Evolutionary conservation across 2,888 invertebrate genomes (phyloP), one percentile per base, ranked within the genome.

Genomic region (Creontiades dilutus): DNA sequence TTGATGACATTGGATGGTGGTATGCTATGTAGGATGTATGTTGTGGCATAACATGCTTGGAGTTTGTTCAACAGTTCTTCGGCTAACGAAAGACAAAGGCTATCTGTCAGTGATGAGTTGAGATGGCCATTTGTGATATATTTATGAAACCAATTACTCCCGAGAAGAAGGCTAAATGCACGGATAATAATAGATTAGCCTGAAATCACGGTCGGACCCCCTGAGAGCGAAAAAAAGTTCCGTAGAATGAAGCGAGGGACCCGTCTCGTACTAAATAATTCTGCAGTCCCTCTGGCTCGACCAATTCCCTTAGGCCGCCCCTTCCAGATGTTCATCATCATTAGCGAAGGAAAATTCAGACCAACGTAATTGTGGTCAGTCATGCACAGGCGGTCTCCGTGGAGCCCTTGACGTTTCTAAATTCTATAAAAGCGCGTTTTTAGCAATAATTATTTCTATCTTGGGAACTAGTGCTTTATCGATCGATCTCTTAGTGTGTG

Each of bases 271-370:
- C 68, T 68, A 19, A 68, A 68, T 68, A 68, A 68, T 68, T 68
- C 23, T 23, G 68, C 68, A 68, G 23, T 2, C 68, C 68, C 68
- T 23, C 23, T 11, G 0, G 11, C 68, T 23, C 68, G 23, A 23
- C 23, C 68, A 68, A 68, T 68, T 23, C 23, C 68, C 68, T 68
- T 7, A 68, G 68, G 23, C 68, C 27, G 19, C 16, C 52, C 52
- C 52, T 11, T 23, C 23, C 68, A 68, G 68, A 68, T 23, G 68
- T 68, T 23, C 68, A 23, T 68, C 68, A 68, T 68, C 68, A 23
- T 68, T 19, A 61, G 19, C 61, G 61, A 61, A 11, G 19, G 19
- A 5, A 61, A 19, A 61, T 68, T n/a, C 23, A 27, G 23, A 9
- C 13, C 23, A 68, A 68, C 68, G 23, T 23, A 68, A 68, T 68